Conservation (phyloP, 2,888 invertebrate species). For the Megaustenia siamemsis region DNA sequence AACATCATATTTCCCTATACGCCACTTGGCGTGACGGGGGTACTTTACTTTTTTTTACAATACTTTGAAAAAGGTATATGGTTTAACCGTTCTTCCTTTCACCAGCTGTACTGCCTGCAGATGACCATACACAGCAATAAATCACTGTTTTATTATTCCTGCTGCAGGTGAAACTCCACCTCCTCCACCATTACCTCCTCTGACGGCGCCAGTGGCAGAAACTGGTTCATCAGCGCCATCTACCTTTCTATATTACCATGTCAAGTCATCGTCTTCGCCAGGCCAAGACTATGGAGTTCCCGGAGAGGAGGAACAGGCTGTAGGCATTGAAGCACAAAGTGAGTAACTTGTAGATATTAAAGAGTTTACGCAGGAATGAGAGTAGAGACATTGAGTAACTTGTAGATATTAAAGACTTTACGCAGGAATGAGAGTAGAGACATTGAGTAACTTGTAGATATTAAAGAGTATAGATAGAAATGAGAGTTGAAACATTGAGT, state of each 20-base stretch:
- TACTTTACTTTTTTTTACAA: no score
- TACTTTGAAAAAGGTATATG: no score
- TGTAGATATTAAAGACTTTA: neutral
- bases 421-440: neutral
- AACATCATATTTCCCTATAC: no score
- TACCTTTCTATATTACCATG: slow-evolving; percentile 45
- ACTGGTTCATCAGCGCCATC: slow-evolving; percentile 10
- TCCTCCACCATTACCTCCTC: neutral
- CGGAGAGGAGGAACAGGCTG: slow-evolving; percentile 21
- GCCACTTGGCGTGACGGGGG: no score
- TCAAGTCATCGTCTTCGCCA: slow-evolving; percentile 18
- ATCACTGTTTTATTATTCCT: neutral
- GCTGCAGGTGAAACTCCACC: slow-evolving; percentile 37
- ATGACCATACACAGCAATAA: no score
- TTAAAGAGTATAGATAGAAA: no score
- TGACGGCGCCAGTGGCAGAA: neutral
- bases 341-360: neutral
- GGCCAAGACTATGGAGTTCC: slow-evolving; percentile 28
- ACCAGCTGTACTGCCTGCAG: no score
- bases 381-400: slow-evolving; percentile 10
- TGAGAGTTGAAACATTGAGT: slow-evolving; percentile 2
- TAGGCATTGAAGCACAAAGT: slow-evolving; percentile 17
- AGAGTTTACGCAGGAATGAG: neutral
- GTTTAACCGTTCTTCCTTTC: no score
- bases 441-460: neutral